These are phyloP conservation scores for Notoglanidium macrostoma DNA, from an alignment of 2,797 vertebrate species.

Conservation along the genomic window DNA sequence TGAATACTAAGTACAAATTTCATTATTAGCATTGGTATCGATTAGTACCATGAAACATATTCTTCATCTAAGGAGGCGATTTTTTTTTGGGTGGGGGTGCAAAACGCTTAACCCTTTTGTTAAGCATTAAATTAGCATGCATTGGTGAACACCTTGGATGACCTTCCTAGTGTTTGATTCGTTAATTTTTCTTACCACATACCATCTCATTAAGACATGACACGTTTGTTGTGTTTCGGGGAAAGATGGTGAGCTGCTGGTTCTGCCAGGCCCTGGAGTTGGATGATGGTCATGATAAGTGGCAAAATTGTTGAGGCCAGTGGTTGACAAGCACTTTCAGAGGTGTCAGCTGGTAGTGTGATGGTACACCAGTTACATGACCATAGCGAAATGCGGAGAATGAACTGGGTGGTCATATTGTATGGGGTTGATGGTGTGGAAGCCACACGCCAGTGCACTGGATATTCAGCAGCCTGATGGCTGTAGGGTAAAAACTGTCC, in stretches of 20 bases:
- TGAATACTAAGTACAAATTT: too few species aligned
- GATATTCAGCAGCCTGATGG: constrained; percentile 4
- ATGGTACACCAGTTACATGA: not conserved
- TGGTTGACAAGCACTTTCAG: not conserved
- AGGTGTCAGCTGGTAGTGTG: not conserved
- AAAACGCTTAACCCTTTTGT: not conserved
- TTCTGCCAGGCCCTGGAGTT: not conserved
- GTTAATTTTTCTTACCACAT: not conserved
- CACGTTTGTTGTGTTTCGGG: too few species aligned
- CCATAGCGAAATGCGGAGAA: not conserved
- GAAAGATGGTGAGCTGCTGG: not conserved
- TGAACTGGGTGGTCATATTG: not conserved
- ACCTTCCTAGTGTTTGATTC: not conserved
- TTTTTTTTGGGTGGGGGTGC: too few species aligned
- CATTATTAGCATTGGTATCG: too few species aligned
- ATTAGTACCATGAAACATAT: too few species aligned
- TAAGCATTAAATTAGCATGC: not conserved
- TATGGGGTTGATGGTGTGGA: not conserved
- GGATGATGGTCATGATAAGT: not conserved
- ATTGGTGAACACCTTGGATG: not conserved
- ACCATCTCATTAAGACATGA: not conserved
- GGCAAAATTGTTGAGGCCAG: not conserved
- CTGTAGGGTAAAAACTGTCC: not conserved
- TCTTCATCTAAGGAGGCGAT: too few species aligned
- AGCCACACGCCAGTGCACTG: too few species aligned